Evolutionary conservation across 2,888 invertebrate species (phyloP), one percentile per base, ranked within the genome.

Genomic region (Coelopa pilipes): DNA sequence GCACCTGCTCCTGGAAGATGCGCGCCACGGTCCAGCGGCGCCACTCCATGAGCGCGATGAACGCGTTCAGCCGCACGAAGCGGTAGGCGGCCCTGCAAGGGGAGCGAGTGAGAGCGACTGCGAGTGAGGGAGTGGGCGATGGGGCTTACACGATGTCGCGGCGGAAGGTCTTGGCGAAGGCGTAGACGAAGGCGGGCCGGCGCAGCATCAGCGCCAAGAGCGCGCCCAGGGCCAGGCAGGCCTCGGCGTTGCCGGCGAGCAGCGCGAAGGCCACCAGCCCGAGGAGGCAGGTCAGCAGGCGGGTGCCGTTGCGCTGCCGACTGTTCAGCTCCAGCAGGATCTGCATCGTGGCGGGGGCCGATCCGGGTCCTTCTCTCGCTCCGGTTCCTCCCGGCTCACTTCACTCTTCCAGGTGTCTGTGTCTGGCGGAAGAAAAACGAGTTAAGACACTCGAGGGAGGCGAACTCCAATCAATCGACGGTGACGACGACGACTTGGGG

Each of bases 11-110:
- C 9, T 87, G 84, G 86, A 92, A 93, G 24, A 91, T 83, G 71
- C 89, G 87, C 0, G 91, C 90, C 5, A 92, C 90, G 0, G 91
- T 91, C 77, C 88, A 89, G 0, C 90, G 88, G 0, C 83, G 85
- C 24, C 85, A 86, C 80, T 91, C 90, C 89, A 90, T 90, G 66
- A 85, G 77, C 81, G 89, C 86, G 74, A 92, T 87, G 74, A 85
- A 87, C 75, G 88, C 84, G 81, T 90, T 91, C 3, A 92, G 88
- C 49, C 84, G 85, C 0, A 89, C 65, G 21, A 92, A 90, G 0
- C 91, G 89, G 1, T 85, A 82, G 0, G 88, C 84, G 13, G 91
- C 91, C 65, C 92, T 92, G 85, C 1, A 11, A 15, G 19, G 10
- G 34, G 57, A 7, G 21, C 2, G 13, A 13, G 55, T 1, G 19